These are phyloP conservation scores for Neopipo cinnamomea DNA, from an alignment of 2,113 vertebrate species.

Conservation along the genomic window DNA sequence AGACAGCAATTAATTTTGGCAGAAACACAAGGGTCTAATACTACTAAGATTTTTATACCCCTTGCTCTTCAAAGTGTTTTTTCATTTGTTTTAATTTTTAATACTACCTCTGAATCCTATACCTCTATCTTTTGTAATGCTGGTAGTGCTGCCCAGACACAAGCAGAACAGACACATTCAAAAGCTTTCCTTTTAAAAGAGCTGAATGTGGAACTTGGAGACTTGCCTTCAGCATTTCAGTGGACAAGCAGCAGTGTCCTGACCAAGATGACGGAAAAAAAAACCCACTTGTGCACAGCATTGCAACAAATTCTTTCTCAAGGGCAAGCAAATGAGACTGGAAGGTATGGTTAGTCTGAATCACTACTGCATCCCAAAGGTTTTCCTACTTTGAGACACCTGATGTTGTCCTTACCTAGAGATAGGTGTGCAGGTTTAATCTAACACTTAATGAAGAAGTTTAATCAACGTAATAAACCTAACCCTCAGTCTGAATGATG, in stretches of 20 bases:
- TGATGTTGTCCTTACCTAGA: background rate
- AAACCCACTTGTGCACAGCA: fast-evolving
- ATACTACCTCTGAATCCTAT: background rate
- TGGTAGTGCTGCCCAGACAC: background rate
- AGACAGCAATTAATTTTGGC: background rate
- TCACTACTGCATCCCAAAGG: background rate
- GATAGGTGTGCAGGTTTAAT: background rate
- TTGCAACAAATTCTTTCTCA: background rate
- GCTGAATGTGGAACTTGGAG: background rate
- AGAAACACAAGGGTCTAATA: background rate
- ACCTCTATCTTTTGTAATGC: background rate
- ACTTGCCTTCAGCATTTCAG: background rate
- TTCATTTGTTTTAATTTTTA: background rate
- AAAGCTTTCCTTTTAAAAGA: background rate
- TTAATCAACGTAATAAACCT: background rate
- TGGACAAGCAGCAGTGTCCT: background rate
- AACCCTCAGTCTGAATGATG: background rate
- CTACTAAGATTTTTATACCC: background rate
- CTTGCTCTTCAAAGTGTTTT: background rate
- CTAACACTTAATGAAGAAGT: background rate
- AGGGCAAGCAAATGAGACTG: background rate
- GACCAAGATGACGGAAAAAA: background rate
- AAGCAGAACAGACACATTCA: background rate
- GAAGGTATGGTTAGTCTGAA: background rate
- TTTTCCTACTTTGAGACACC: background rate